phyloP scores from a whole-genome alignment of 1,140 invertebrate species.

The Carcinoscorpius rotundicauda region DNA sequence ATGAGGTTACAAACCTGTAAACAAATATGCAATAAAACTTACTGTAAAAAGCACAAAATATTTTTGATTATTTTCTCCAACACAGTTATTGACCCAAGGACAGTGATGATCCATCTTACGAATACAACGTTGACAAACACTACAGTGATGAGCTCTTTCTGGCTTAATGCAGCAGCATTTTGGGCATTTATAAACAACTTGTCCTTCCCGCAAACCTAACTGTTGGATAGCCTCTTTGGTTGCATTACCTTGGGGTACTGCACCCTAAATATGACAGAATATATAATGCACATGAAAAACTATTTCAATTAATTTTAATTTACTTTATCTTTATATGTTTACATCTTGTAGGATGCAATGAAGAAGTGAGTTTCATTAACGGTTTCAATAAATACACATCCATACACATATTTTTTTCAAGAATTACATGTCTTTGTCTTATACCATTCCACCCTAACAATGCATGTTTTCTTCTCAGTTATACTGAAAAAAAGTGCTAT shows the following conservation, averaged over 20 bases:
- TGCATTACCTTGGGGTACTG: constrained; percentile 96
- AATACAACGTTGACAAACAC: constrained; percentile 89
- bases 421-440: no score
- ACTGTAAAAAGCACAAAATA: constrained; percentile 98
- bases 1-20: not conserved
- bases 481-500: no score
- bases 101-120: constrained; percentile 93
- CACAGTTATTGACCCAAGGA: constrained; percentile 98
- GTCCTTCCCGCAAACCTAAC: constrained; percentile 84
- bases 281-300: constrained; percentile 3
- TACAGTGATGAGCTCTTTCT: constrained; percentile 96
- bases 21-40: constrained; percentile 36
- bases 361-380: no score
- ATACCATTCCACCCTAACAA: no score
- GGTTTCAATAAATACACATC: no score
- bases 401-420: no score
- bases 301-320: no score
- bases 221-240: constrained; percentile 96
- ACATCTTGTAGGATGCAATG: no score
- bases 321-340: no score
- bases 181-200: constrained; percentile 93
- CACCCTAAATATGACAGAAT: constrained; percentile 51
- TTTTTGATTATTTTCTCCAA: constrained; percentile 99
- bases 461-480: no score
- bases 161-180: constrained; percentile 99